These are phyloP conservation scores for Arge pagana DNA, from an alignment of 2,888 invertebrate species.

Conservation along the genomic window DNA sequence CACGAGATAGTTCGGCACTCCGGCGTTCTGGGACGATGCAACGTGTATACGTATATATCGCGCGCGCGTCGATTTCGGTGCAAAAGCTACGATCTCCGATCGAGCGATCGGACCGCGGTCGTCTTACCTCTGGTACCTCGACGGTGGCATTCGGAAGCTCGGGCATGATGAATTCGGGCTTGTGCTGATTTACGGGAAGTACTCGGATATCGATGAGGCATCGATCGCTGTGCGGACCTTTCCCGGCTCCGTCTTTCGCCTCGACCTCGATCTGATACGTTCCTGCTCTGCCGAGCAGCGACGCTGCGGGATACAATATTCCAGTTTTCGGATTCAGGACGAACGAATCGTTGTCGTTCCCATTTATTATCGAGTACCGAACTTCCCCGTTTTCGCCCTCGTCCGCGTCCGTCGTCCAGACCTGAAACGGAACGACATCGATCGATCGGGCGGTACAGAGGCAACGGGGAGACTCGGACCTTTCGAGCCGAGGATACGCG, in stretches of 20 bases:
- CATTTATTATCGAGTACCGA: constrained; percentile 72
- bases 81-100: background rate
- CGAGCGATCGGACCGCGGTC: background rate
- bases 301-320: constrained; percentile 78
- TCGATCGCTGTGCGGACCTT: constrained; percentile 67
- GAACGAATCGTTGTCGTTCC: constrained; percentile 74
- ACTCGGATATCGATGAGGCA: constrained; percentile 79
- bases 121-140: constrained; percentile 78
- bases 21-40: constrained; percentile 66
- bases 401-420: constrained; percentile 82
- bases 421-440: constrained; percentile 46
- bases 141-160: constrained; percentile 75
- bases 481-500: too few species aligned
- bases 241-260: constrained; percentile 76
- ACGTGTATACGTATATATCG: constrained; percentile 8
- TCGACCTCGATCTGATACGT: constrained; percentile 69
- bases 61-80: background rate
- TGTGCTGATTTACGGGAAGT: constrained; percentile 79
- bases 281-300: constrained; percentile 69
- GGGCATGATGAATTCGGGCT: constrained; percentile 81
- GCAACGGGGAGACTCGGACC: too few species aligned
- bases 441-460: too few species aligned
- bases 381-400: constrained; percentile 78
- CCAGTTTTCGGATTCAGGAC: constrained; percentile 76
- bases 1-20: constrained; percentile 75